Base-by-base conservation (phyloP, 2,797 vertebrate genomes). In the Arnoldichthys spilopterus region DNA sequence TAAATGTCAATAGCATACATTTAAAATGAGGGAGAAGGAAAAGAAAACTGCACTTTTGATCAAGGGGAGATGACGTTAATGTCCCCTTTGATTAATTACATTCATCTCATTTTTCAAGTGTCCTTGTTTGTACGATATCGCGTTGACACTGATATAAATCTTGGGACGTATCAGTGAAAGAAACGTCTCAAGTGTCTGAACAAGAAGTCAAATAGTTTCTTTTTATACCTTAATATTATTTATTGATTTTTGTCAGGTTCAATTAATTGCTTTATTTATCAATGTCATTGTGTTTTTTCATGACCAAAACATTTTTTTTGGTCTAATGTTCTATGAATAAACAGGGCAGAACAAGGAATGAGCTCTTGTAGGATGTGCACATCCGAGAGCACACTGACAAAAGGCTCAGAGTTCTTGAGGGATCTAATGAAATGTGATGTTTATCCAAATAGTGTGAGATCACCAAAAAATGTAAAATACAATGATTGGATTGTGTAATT, bases 151-250 rank as follows among this genome's bases (percentile, higher is more conserved):
- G 34, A 1, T 16, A 63, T 75, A 32, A 63, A n/a, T 53, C 45
- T 30, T 74, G 43, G 32, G 63, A 74, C 54, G 22, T 28, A n/a
- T 30, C n/a, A 16, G 40, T 37, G 11, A 22, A 32, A 37, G 28
- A 51, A 70, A 53, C 32, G 32, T 56, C 54, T 71, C 26, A 47
- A 6, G 34, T 30, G 20, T 58, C 20, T 64, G 59, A 37, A 64
- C 73, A 82, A 66, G 13, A 18, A 1, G n/a, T 30, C 30, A 37
- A 51, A 61, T 47, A 61, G 68, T 82, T 82, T 67, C 82, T 77
- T 54, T 75, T 20, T 71, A 40, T 68, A 80, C 69, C 66, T 81
- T 13, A 67, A 74, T 40, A 59, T 62, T 84, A 86, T 89, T 86
- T 85, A 78, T 87, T 80, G 54, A 68, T 71, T 40, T 45, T 15